Evolutionary conservation across 1,140 invertebrate species (phyloP), one percentile per base, ranked within the genome.

Genomic region (Drosophila nigrodunni): DNA sequence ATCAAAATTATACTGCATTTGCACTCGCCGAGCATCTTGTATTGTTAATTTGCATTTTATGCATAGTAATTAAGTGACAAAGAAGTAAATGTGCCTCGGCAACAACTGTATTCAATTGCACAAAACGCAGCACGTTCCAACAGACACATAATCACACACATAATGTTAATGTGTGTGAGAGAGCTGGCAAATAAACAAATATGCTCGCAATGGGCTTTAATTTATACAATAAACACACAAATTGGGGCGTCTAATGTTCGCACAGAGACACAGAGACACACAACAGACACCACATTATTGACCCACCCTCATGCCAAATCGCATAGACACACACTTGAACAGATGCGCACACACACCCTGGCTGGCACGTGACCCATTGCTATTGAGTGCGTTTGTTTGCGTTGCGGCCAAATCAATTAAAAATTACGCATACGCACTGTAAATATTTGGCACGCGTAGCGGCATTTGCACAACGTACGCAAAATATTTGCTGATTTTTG

Each of bases 361-460:
- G 34, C 3, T 10, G 11, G 39, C 68, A 74, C 57, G 62, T 54
- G 76, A 69, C 77, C 69, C 60, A 34, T 43, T 57, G 74, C 41
- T 61, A 39, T 57, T 57, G 72, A 18, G 35, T 64, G 59, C 18
- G 35, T 77, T 72, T 87, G 86, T 87, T 87, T 76, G 64, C 75
- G 68, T 39, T 89, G 80, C 57, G 80, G 77, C 70, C 83, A 87
- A 87, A 88, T 87, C 83, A 87, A 87, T 87, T 89, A 88, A 89
- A 88, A 88, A 88, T 88, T 88, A 89, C 80, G 85, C 74, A 88
- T 88, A 88, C 83, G 85, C 83, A 83, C 66, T 78, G 83, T 69
- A 80, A 89, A 88, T 80, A 88, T 88, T 88, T 89, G 70, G 62
- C 74, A 62, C 43, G 66, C 71, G 65, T 52, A 71, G 34, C 46